Evolutionary conservation across 2,113 vertebrate species (phyloP), one percentile per base, ranked within the genome.

Genomic region (Corythornis cristatus): DNA sequence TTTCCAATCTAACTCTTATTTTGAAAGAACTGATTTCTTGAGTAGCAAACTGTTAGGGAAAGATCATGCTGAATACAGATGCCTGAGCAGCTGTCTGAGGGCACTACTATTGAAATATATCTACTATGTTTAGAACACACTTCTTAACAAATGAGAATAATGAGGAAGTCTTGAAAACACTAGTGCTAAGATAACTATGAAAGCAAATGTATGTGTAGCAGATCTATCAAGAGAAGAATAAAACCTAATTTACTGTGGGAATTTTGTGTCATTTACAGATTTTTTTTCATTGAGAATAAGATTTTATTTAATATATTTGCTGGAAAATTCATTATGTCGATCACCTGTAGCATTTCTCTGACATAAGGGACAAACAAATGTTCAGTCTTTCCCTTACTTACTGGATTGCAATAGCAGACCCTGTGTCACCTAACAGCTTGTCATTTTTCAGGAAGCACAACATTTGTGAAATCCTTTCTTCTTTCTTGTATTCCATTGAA

Each of bases 351-450:
- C 23, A 43, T 16, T 85, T 88, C 31, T 80, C 50, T 83, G 54
- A 42, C 5, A 15, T 60, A 53, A 5, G 9, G 11, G 8, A 51
- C 29, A 66, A 88, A 15, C 6, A 37, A 70, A 33, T 0, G 5
- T 29, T 5, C 29, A 43, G 26, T 35, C 42, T 70, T 89, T n/a
- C n/a, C 22, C 15, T 79, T 1, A 0, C 6, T 83, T 1, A 0
- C 6, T 83, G 35, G 12, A 64, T 17, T 83, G 12, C 5, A 11
- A 6, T 15, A 53, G 17, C 7, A 11, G 26, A 84, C 62, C 6
- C 5, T 19, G 8, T 40, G 23, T 54, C 13, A 58, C 15, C 20
- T 50, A 46, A 37, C 4, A 45, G 14, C 3, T 75, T 64, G 6
- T 33, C 51, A 71, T 25, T 54, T 67, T 62, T 78, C 23, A 21